Evolutionary conservation across 2,888 invertebrate species (phyloP).

Genomic region (Rotaria sp.): DNA sequence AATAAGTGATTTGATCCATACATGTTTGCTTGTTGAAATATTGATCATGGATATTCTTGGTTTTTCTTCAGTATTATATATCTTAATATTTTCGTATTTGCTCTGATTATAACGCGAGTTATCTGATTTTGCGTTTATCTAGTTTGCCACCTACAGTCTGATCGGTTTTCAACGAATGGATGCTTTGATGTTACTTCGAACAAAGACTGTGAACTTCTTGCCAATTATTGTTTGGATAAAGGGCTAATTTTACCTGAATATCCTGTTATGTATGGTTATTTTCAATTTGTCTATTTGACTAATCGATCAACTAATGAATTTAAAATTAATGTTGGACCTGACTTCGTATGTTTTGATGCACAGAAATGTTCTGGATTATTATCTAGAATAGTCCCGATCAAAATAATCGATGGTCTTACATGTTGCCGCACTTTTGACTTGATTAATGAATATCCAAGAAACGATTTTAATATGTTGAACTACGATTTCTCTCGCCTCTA

Average conservation of each 20-base stretch:
- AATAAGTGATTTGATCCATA: too few species aligned
- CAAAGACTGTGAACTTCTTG: neutral
- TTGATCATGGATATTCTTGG: too few species aligned
- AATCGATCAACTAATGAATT: neutral
- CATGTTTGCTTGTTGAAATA: too few species aligned
- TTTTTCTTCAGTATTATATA: too few species aligned
- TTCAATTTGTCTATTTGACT: neutral
- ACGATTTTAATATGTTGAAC: neutral
- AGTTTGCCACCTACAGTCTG: too few species aligned
- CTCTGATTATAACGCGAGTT: too few species aligned
- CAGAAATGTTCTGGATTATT: neutral
- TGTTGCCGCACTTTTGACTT: neutral
- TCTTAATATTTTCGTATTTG: too few species aligned
- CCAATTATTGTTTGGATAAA: neutral
- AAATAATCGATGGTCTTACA: neutral
- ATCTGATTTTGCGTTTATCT: too few species aligned
- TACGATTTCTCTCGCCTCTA: neutral
- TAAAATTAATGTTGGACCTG: neutral
- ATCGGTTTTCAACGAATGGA: too few species aligned
- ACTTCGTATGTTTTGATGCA: neutral
- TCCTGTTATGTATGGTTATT: neutral
- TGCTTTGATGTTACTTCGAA: too few species aligned
- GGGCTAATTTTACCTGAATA: neutral
- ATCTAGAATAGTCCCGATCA: neutral
- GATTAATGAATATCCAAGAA: too few species aligned